Conservation (phyloP, 2,113 vertebrate genomes). For the Ochotona curzoniae region DNA sequence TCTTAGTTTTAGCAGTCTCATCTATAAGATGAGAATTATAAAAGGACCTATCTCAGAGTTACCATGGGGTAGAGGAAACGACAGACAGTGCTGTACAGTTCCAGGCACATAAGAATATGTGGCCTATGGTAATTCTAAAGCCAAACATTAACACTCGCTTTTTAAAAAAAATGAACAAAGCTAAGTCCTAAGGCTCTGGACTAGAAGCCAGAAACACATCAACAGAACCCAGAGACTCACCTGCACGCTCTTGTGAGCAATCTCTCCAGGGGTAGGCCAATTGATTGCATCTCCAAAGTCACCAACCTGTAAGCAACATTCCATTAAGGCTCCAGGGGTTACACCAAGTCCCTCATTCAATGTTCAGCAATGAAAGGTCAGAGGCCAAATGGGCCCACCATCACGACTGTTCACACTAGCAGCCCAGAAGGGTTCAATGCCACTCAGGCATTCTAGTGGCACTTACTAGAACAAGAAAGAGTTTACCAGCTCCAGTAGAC, state of each 20-base stretch:
- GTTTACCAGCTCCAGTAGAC: neutral
- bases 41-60: neutral
- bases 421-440: neutral
- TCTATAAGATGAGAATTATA: neutral
- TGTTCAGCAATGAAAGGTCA: neutral
- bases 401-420: neutral
- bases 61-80: neutral
- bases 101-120: neutral
- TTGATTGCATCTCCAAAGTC: constrained; percentile 97
- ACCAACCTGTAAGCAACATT: constrained; percentile 89
- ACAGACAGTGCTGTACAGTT: neutral
- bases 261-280: constrained; percentile 99
- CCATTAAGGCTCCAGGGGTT: neutral
- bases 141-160: neutral
- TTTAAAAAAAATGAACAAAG: constrained; percentile 35
- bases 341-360: neutral
- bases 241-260: constrained; percentile 96
- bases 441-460: neutral
- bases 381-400: neutral
- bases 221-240: constrained; percentile 83
- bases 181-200: neutral
- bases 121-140: neutral
- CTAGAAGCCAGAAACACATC: neutral
- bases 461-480: neutral
- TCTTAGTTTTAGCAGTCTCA: neutral